Evolutionary conservation across 2,797 vertebrate species (phyloP).

Genomic region (Ptychobarbus kaznakovi): DNA sequence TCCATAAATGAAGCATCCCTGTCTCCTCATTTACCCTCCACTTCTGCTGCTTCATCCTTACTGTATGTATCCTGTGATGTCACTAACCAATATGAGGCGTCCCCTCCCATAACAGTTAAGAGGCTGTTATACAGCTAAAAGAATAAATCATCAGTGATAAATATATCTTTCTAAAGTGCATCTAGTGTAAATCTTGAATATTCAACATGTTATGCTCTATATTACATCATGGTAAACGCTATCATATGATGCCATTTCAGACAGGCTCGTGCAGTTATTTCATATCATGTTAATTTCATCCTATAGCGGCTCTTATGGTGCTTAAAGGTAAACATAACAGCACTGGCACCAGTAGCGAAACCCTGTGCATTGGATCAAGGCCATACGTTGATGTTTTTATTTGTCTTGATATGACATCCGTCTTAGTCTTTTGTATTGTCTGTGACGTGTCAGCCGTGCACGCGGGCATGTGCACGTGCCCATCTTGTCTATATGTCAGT

Average conservation of each 20-base stretch:
- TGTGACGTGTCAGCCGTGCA: background rate
- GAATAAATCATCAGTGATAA: background rate
- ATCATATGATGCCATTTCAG: background rate
- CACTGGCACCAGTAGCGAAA: background rate
- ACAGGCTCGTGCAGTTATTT: background rate
- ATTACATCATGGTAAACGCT: background rate
- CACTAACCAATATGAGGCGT: conserved; percentile 12
- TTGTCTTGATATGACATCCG: conserved; percentile 47
- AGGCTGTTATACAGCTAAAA: background rate
- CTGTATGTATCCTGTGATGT: conserved; percentile 23
- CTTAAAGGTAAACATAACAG: background rate
- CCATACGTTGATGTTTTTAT: conserved; percentile 39
- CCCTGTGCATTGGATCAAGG: conserved; percentile 17
- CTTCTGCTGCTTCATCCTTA: conserved; percentile 7
- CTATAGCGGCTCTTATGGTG: background rate
- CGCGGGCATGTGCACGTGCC: background rate
- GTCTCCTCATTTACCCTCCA: conserved; percentile 15
- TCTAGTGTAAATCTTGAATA: background rate
- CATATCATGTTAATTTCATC: background rate
- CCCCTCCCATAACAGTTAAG: conserved; percentile 6
- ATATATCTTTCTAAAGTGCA: background rate
- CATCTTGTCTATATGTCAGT: background rate
- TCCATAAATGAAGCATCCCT: background rate
- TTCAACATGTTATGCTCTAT: background rate
- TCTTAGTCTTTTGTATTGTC: conserved; percentile 25